These are phyloP conservation scores for Plumapathes pennacea DNA, from an alignment of 92 coral and sea anemone genomes.

Conservation along the genomic window DNA sequence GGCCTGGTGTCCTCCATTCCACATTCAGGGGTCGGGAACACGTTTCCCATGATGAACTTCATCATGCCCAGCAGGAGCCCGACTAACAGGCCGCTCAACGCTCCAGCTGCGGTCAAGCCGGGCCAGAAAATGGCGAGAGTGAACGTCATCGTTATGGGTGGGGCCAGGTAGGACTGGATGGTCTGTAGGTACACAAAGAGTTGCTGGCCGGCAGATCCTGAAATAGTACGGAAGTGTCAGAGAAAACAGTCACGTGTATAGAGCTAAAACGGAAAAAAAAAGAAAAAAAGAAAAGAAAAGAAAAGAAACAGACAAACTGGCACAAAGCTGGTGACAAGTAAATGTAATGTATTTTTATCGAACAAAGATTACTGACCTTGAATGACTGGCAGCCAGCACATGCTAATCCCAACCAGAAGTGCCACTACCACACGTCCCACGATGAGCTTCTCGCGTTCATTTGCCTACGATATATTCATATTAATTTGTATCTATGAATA, in stretches of 20 bases:
- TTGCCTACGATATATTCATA: conserved; percentile 53
- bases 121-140: conserved; percentile 93
- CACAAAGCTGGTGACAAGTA: too few relatives aligned
- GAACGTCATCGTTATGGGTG: conserved; percentile 90
- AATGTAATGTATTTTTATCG: too few relatives aligned
- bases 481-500: too few relatives aligned
- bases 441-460: conserved; percentile 80
- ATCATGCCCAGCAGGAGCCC: conserved; percentile 79
- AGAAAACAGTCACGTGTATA: too few relatives aligned
- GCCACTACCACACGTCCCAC: conserved; percentile 86
- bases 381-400: conserved; percentile 90
- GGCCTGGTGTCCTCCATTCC: conserved; percentile 81
- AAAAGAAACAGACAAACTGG: too few relatives aligned
- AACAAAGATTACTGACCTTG: conserved; percentile 90
- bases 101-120: conserved; percentile 83
- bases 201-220: conserved; percentile 80
- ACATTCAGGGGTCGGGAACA: conserved; percentile 70
- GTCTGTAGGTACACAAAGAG: conserved; percentile 94
- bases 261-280: too few relatives aligned
- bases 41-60: conserved; percentile 77
- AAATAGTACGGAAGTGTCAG: too few relatives aligned
- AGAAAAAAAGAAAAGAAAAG: too few relatives aligned
- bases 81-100: conserved; percentile 65
- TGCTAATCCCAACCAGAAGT: conserved; percentile 66
- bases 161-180: conserved; percentile 89